Evolutionary conservation across 2,888 invertebrate species (phyloP).

Genomic region (Peribatodes rhomboidaria): DNA sequence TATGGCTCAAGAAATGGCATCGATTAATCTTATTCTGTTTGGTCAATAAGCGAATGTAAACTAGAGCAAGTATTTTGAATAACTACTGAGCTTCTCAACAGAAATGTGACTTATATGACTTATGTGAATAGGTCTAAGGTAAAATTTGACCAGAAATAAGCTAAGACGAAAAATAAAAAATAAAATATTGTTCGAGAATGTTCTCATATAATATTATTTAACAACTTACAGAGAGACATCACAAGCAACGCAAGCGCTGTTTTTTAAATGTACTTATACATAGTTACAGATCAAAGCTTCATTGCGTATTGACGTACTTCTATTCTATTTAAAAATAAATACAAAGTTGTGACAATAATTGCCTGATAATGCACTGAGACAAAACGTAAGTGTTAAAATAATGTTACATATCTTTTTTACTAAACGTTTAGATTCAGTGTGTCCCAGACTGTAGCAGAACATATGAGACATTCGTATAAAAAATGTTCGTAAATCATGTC

Average conservation of each 20-base stretch:
- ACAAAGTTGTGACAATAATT: conserved; percentile 46
- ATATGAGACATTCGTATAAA: conserved; percentile 38
- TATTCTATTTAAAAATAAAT: conserved; percentile 48
- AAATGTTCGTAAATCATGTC: conserved; percentile 23
- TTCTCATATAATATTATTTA: conserved; percentile 74
- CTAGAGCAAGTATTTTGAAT: too few relatives aligned
- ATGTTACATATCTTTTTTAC: background rate
- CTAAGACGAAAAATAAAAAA: conserved; percentile 57
- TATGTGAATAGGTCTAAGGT: too few relatives aligned
- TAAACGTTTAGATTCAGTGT: conserved; percentile 12
- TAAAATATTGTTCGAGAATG: conserved; percentile 66
- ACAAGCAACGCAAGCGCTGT: conserved; percentile 63
- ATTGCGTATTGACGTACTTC: conserved; percentile 31
- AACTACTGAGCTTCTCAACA: too few relatives aligned
- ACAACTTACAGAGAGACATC: conserved; percentile 76
- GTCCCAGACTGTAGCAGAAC: conserved; percentile 17
- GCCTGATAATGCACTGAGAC: conserved; percentile 40
- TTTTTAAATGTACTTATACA: conserved; percentile 45
- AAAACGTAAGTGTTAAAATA: background rate
- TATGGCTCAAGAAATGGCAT: too few relatives aligned
- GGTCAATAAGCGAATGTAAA: too few relatives aligned
- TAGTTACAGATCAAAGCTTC: conserved; percentile 28
- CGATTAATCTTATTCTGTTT: too few relatives aligned
- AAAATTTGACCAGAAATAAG: conserved; percentile 20
- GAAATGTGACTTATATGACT: too few relatives aligned